Evolutionary conservation across 2,888 invertebrate genomes (phyloP).

Genomic region (Ferdinandea cuprea): DNA sequence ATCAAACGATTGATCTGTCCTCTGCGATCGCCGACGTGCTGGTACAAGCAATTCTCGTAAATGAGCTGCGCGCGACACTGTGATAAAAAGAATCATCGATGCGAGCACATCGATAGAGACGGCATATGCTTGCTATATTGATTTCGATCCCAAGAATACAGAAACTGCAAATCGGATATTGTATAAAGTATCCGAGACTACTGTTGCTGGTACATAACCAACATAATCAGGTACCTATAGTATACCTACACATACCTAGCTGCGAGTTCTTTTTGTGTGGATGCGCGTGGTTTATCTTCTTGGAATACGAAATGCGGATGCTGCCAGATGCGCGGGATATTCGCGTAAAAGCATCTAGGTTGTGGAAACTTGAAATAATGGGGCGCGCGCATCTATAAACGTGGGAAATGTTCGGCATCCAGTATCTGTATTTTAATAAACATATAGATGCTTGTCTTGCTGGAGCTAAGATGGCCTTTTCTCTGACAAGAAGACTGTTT

Average conservation of each 20-base stretch:
- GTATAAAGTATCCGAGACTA: slow-evolving; percentile 24
- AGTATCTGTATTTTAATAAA: too few species aligned
- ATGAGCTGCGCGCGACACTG: slow-evolving; percentile 67
- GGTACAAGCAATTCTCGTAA: slow-evolving; percentile 66
- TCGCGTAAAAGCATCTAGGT: slow-evolving; percentile 70
- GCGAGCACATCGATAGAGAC: slow-evolving; percentile 54
- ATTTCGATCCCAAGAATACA: slow-evolving; percentile 65
- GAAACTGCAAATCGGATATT: slow-evolving; percentile 70
- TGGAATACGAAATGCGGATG: slow-evolving; percentile 73
- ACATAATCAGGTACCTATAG: slow-evolving; percentile 65
- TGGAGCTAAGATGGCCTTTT: too few species aligned
- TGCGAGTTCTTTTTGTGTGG: slow-evolving; percentile 47
- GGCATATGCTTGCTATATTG: slow-evolving; percentile 31
- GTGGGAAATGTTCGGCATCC: slow-evolving; percentile 63
- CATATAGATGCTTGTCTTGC: too few species aligned
- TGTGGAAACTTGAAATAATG: slow-evolving; percentile 72
- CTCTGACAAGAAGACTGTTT: too few species aligned
- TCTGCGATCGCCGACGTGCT: slow-evolving; percentile 31
- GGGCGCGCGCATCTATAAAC: slow-evolving; percentile 73
- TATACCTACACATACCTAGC: too few species aligned
- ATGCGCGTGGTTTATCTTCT: slow-evolving; percentile 71
- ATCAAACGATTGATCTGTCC: slow-evolving; percentile 73
- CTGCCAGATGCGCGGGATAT: slow-evolving; percentile 72
- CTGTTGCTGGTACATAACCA: background rate
- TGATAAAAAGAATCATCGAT: slow-evolving; percentile 70